These are phyloP conservation scores for Apis cerana DNA, from an alignment of 1,140 invertebrate species.

Conservation along the genomic window DNA sequence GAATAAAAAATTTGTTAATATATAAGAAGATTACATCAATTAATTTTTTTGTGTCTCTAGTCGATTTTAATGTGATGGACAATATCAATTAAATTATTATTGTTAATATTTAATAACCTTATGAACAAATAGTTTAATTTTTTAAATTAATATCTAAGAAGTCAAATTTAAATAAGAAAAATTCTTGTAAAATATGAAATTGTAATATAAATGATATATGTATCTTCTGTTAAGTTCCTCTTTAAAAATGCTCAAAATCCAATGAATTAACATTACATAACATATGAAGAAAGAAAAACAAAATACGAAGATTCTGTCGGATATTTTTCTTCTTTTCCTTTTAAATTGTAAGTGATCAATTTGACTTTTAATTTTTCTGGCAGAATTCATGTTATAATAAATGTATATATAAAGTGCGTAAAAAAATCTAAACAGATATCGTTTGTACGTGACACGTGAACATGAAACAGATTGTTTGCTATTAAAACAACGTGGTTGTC, in stretches of 20 bases:
- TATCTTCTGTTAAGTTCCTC: background rate
- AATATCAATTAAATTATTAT: conserved; percentile 19
- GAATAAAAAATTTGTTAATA: background rate
- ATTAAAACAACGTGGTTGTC: background rate
- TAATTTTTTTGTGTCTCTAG: background rate
- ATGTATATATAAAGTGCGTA: conserved; percentile 49
- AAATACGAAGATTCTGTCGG: conserved; percentile 5
- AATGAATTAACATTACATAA: background rate
- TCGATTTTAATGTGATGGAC: background rate
- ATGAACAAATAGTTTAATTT: background rate
- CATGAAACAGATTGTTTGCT: conserved; percentile 13
- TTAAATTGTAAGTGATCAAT: background rate
- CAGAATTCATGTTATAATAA: conserved; percentile 13
- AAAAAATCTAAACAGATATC: conserved; percentile 47
- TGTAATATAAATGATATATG: background rate
- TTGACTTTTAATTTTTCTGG: background rate
- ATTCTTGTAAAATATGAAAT: background rate
- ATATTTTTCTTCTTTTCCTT: background rate
- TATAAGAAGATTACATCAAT: background rate
- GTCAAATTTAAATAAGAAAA: background rate
- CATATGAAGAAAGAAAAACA: background rate
- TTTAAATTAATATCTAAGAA: background rate
- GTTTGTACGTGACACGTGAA: conserved; percentile 55
- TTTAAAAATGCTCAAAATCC: background rate
- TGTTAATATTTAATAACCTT: conserved; percentile 20